Base-by-base conservation (phyloP, 1,140 invertebrate species). In the Drosophila orena region DNA sequence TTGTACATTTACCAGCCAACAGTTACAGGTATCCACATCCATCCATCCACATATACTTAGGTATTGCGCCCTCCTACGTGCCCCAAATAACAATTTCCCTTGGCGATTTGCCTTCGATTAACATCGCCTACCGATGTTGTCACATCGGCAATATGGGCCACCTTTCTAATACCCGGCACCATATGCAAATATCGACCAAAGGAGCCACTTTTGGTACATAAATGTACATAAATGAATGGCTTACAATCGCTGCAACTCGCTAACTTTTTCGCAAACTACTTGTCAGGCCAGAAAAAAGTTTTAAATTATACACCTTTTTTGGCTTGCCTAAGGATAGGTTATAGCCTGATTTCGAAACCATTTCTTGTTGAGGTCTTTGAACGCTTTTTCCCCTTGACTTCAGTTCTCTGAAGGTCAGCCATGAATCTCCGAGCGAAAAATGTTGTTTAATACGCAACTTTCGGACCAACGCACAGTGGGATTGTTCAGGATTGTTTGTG, bases 121-220 rank as follows among this genome's bases (percentile, higher is more conserved):
- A 12, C 20, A 30, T 49, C 46, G 46, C 2, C 49, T 4, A 24
- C 27, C 49, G 66, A 57, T 72, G 72, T 81, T 79, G 80, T 65
- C 79, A 84, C 83, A 83, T 76, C 70, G 79, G 80, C 47, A 71
- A 64, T 56, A 30, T 40, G 62, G 66, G 69, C 20, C 77, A 79
- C 64, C 71, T 71, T 79, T 65, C 64, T 79, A 83, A 57, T 59
- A 10, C 17, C 7, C 27, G 44, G 24, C 12, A 35, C 37, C 57
- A 57, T 27, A 34, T 10, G 8, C 47, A 30, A 27, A 34, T 8
- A 49, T 24, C 24, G 24, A 24, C 24, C 4, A 24, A 24, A 24
- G 22, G 22, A 24, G 22, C 4, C 22, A 24, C 4, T 10, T 49
- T 49, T 11, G 3, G 24, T 1, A 17, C 17, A 1, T 17, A 17